A percentile compares a stretch with the other conserved stretches of the same genome.
Conservation (phyloP, 2,797 vertebrate genomes). For the Notoglanidium macrostoma region DNA sequence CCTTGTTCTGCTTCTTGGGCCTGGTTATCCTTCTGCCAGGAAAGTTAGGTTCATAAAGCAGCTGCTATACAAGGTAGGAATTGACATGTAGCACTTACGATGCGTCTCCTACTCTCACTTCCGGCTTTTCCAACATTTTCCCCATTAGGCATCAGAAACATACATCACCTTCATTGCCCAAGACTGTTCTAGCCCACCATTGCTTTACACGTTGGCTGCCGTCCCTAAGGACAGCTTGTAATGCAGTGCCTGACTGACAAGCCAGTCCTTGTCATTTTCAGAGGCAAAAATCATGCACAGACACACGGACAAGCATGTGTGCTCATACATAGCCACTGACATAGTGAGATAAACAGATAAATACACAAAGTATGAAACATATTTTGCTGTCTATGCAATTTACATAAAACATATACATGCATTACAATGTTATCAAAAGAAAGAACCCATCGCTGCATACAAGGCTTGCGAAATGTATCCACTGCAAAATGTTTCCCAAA, state of each 20-base stretch:
- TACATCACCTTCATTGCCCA: slow-evolving; percentile 58
- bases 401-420: background rate
- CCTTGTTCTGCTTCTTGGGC: slow-evolving; percentile 69
- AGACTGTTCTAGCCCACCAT: slow-evolving; percentile 68
- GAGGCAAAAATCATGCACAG: slow-evolving; percentile 32
- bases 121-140: slow-evolving; percentile 57
- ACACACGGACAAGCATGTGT: background rate
- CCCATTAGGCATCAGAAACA: slow-evolving; percentile 68
- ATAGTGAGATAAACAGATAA: slow-evolving; percentile 16
- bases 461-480: background rate
- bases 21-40: slow-evolving; percentile 59
- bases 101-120: slow-evolving; percentile 58
- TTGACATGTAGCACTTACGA: slow-evolving; percentile 71
- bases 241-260: slow-evolving; percentile 76
- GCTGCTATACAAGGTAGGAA: slow-evolving; percentile 69
- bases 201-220: slow-evolving; percentile 71
- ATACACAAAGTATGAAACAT: slow-evolving; percentile 5
- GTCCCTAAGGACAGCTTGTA: slow-evolving; percentile 70
- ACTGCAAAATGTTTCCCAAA: background rate
- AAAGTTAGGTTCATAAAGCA: slow-evolving; percentile 69
- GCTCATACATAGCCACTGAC: slow-evolving; percentile 3
- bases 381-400: background rate
- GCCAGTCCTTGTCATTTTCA: slow-evolving; percentile 53
- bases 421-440: background rate
- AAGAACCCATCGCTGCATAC: background rate